Evolutionary conservation across 2,888 invertebrate species (phyloP).

Genomic region (Agrenia bidenticulata): DNA sequence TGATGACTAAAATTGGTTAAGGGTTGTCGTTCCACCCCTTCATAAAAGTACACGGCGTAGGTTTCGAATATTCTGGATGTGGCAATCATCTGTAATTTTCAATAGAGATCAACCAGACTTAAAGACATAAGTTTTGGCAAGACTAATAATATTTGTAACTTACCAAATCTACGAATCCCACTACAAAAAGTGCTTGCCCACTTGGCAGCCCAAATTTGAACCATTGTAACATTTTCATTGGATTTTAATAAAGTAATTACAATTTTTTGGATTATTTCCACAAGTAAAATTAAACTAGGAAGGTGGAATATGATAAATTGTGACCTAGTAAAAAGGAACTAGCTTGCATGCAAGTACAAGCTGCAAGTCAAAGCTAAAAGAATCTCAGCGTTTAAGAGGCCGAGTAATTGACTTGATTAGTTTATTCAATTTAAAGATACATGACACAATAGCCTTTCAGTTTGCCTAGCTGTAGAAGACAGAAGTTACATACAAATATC

Average conservation of each 20-base stretch:
- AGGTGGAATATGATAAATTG: too few species aligned
- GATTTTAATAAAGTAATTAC: too few species aligned
- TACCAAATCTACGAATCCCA: conserved; percentile 38
- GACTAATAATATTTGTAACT: neutral
- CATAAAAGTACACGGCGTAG: neutral
- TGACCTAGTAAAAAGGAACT: too few species aligned
- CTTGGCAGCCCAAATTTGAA: conserved; percentile 35
- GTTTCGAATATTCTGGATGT: neutral
- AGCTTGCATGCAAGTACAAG: too few species aligned
- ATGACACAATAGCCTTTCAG: neutral
- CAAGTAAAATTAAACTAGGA: too few species aligned
- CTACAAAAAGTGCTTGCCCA: conserved; percentile 36
- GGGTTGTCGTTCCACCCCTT: conserved; percentile 6
- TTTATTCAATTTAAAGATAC: conserved; percentile 19
- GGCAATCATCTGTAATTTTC: conserved; percentile 2
- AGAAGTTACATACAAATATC: too few species aligned
- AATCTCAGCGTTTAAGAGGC: neutral
- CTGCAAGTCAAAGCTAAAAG: neutral
- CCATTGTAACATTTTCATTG: conserved; percentile 9
- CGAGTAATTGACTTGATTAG: conserved; percentile 12
- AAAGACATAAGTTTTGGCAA: too few species aligned
- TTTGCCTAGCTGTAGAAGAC: too few species aligned
- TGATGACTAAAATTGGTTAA: conserved; percentile 31
- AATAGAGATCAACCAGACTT: neutral
- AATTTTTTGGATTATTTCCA: too few species aligned